Conservation (phyloP, 2,797 vertebrate genomes). For the Notolepis coatsorum region DNA sequence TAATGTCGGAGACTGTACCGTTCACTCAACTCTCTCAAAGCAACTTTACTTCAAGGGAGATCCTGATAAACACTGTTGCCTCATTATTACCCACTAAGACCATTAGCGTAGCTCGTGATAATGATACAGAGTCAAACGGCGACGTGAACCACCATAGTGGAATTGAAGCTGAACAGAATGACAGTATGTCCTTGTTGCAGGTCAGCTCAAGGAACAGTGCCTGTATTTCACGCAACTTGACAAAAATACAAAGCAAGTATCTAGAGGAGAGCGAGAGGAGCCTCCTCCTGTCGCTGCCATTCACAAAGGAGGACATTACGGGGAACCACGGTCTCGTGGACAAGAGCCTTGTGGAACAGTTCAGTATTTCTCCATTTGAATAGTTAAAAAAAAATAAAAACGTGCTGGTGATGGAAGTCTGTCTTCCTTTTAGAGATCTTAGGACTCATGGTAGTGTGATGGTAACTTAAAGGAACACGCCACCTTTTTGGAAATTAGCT, state of each 20-base stretch:
- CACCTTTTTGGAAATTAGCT: too few relatives aligned
- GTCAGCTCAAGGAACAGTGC: constrained; percentile 3
- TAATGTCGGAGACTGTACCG: constrained; percentile 22
- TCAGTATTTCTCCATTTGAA: constrained; percentile 28
- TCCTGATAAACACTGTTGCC: constrained; percentile 21
- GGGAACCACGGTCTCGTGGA: constrained; percentile 20
- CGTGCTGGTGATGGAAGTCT: neutral
- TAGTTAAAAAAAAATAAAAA: neutral
- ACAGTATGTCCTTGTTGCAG: neutral
- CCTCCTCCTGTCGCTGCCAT: constrained; percentile 62
- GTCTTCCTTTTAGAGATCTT: constrained; percentile 4
- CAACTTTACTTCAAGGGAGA: constrained; percentile 28
- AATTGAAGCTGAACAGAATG: neutral
- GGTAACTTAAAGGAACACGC: too few relatives aligned
- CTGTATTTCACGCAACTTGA: neutral
- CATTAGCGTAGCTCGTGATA: neutral
- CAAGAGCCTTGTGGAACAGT: constrained; percentile 17
- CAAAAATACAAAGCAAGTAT: constrained; percentile 10
- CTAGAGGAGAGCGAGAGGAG: constrained; percentile 56
- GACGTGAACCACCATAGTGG: constrained; percentile 14
- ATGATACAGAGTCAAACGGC: neutral
- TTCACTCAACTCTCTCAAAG: constrained; percentile 39
- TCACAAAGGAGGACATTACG: constrained; percentile 68
- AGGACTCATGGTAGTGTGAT: too few relatives aligned
- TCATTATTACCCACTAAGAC: constrained; percentile 19